These are phyloP conservation scores for Seriola quinqueradiata DNA, from an alignment of 2,113 vertebrate genomes.

Conservation along the genomic window DNA sequence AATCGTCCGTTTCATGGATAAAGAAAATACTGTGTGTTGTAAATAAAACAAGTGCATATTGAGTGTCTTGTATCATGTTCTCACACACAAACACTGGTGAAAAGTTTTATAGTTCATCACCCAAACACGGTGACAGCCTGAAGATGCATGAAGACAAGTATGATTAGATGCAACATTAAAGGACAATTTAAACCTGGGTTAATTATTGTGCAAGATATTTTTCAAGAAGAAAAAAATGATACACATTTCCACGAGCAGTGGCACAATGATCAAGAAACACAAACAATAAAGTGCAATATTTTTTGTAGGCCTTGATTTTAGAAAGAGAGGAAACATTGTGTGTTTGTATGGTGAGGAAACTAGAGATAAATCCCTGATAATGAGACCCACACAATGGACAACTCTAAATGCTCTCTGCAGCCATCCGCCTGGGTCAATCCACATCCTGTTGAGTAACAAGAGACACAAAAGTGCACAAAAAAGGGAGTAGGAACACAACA, in stretches of 20 bases:
- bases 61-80: slow-evolving; percentile 41
- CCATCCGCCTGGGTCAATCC: neutral
- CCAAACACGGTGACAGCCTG: neutral
- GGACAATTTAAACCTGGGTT: neutral
- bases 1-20: slow-evolving; percentile 53
- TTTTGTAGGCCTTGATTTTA: neutral
- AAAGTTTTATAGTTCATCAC: neutral
- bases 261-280: neutral
- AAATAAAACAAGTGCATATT: slow-evolving; percentile 76
- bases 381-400: neutral
- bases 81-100: neutral
- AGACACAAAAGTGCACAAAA: no score
- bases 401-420: neutral
- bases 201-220: neutral
- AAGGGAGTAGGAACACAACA: no score
- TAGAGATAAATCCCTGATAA: neutral
- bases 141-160: neutral
- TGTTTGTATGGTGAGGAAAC: neutral
- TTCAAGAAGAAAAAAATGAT: neutral
- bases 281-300: neutral
- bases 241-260: neutral
- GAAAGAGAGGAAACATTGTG: neutral
- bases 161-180: neutral
- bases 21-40: slow-evolving; percentile 74
- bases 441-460: no score